These are phyloP conservation scores for Panonychus citri DNA, from an alignment of 1,140 invertebrate species.

Conservation along the genomic window DNA sequence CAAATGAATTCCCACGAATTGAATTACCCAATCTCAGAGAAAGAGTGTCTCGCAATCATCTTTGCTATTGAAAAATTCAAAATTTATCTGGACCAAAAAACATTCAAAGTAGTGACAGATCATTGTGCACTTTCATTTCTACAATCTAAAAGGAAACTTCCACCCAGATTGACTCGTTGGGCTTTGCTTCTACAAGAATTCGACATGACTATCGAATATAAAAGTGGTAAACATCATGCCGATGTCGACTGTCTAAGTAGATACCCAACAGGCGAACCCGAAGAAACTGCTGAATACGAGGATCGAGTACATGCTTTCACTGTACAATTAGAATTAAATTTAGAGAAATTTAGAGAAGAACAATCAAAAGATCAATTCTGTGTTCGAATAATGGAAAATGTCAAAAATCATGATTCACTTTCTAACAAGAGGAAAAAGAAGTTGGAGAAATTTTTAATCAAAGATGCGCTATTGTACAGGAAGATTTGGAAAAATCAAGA, in stretches of 20 bases:
- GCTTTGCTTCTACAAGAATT: neutral
- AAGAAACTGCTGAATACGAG: neutral
- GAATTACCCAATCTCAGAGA: neutral
- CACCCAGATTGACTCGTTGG: neutral
- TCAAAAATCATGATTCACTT: too few species aligned
- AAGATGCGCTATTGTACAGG: neutral
- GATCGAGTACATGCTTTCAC: too few species aligned
- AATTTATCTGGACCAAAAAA: neutral
- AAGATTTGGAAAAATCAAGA: neutral
- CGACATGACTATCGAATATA: neutral
- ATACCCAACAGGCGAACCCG: neutral
- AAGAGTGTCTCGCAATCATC: neutral
- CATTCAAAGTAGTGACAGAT: neutral
- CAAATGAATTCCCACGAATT: conserved; percentile 15
- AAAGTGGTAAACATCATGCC: neutral
- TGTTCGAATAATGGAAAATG: too few species aligned
- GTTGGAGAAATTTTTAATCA: neutral
- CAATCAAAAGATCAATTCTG: too few species aligned
- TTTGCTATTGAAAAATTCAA: neutral
- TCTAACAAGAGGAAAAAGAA: too few species aligned
- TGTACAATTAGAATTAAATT: too few species aligned
- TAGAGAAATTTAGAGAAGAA: too few species aligned
- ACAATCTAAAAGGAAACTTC: neutral
- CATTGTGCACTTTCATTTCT: neutral
- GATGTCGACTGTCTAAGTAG: neutral